A percentile compares a stretch with the other conserved stretches of the same genome.
Evolutionary conservation across 2,113 vertebrate genomes (phyloP).

Genomic region (Mobula hypostoma): DNA sequence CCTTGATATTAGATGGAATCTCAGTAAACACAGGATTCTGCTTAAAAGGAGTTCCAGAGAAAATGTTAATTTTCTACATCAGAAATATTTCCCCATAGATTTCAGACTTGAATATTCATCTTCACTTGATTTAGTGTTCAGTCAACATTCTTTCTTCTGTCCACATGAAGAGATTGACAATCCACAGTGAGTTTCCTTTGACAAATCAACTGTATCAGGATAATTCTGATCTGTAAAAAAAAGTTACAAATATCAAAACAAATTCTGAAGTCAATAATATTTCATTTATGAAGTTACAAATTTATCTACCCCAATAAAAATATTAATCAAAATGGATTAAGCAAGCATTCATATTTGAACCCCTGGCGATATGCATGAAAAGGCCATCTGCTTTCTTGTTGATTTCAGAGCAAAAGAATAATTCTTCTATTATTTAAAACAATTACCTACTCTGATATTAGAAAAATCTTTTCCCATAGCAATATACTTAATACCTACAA

Average conservation of each 20-base stretch:
- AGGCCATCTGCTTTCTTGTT: not conserved
- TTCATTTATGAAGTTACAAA: not conserved
- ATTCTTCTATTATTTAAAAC: not conserved
- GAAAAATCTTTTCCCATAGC: not conserved
- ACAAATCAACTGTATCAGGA: slow-evolving; percentile 70
- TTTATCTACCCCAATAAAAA: not conserved
- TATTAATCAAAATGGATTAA: not conserved
- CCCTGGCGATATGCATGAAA: not conserved
- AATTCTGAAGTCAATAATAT: not conserved
- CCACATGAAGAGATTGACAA: slow-evolving; percentile 55
- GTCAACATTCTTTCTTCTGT: slow-evolving; percentile 66
- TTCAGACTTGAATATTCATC: slow-evolving; percentile 62
- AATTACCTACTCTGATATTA: not conserved
- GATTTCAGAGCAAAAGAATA: not conserved
- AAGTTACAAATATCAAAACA: not conserved
- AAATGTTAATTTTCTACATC: slow-evolving; percentile 57
- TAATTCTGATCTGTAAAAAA: slow-evolving; percentile 75
- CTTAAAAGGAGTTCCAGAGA: slow-evolving; percentile 42
- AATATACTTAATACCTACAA: not conserved
- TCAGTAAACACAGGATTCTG: slow-evolving; percentile 41
- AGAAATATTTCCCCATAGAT: slow-evolving; percentile 63
- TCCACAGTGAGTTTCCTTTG: slow-evolving; percentile 59
- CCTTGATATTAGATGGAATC: slow-evolving; percentile 63
- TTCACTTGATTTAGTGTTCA: slow-evolving; percentile 64
- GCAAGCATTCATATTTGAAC: not conserved